These are phyloP conservation scores for Rostratula benghalensis DNA, from an alignment of 2,113 vertebrate species.

Conservation along the genomic window DNA sequence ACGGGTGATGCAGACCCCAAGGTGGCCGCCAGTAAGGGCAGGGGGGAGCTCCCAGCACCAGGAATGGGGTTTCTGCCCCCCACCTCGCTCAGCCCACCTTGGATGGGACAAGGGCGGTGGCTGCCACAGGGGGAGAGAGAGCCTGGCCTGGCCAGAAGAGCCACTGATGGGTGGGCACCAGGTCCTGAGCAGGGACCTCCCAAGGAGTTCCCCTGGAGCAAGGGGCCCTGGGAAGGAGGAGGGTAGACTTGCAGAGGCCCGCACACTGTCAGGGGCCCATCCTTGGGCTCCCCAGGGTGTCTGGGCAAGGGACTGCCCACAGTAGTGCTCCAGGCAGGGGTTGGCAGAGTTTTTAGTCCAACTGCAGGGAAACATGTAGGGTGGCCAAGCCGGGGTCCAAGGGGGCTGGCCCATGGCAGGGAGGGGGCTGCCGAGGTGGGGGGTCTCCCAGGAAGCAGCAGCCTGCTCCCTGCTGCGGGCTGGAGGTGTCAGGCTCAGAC, in stretches of 20 bases:
- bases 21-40: fast-evolving
- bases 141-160: not conserved
- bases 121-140: not conserved
- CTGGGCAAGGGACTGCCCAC: not conserved
- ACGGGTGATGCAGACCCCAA: fast-evolving
- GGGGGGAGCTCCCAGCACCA: not conserved
- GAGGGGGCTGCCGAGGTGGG: not conserved
- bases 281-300: not conserved
- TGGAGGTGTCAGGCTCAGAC: not conserved
- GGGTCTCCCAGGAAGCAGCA: not conserved
- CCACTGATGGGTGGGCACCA: not conserved
- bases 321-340: not conserved
- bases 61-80: not conserved
- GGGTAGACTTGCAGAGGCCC: not conserved
- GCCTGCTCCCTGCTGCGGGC: not conserved
- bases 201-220: fast-evolving
- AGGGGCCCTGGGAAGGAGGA: no score
- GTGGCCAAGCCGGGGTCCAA: not conserved
- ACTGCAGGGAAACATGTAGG: fast-evolving
- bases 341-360: not conserved
- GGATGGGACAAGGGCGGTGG: not conserved
- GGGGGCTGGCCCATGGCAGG: fast-evolving
- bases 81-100: fast-evolving
- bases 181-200: not conserved
- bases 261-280: fast-evolving